Evolutionary conservation across 2,797 vertebrate genomes (phyloP), one percentile per base, ranked within the genome.

Genomic region (Hippoglossus hippoglossus): DNA sequence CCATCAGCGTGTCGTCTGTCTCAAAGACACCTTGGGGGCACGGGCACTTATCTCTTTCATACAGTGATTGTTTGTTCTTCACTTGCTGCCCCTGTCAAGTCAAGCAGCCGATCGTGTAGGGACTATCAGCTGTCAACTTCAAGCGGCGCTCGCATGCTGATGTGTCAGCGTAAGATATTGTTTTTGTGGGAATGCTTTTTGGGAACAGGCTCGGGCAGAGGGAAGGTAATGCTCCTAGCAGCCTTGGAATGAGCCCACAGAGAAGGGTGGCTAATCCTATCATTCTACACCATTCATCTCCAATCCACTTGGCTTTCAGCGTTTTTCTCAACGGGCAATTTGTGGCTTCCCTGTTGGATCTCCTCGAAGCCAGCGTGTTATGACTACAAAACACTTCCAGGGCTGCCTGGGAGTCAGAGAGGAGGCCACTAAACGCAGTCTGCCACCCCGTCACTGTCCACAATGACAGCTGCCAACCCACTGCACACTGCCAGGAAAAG

Each of bases 281-380:
- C 90, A 89, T 92, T 91, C 88, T 89, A 90, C 88, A 94, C 91
- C 87, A 93, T 93, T 94, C 90, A 94, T 93, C 90, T 91, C 84
- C 92, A 88, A 91, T 91, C 85, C 89, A 92, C 84, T 91, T 92
- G 90, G 89, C 93, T 91, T 92, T 91, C 80, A 81, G 84, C 75
- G 68, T 88, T 89, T 92, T 89, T 87, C 90, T 91, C 87, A 91
- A 91, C 86, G 79, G 90, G 90, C 91, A 93, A 93, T 92, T 93
- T 94, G 89, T 88, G 91, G 93, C 83, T 92, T 92, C 80, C 86
- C 89, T 80, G 85, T 77, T 90, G 90, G 88, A 91, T 91, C 82
- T 84, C 75, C 83, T 84, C 80, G 55, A 88, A 91, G 88, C 91
- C 84, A 83, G 89, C 81, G 75, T 90, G 94, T 92, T 94, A 87